Conservation (phyloP, 2,113 vertebrate species). For the Cheilinus undulatus region DNA sequence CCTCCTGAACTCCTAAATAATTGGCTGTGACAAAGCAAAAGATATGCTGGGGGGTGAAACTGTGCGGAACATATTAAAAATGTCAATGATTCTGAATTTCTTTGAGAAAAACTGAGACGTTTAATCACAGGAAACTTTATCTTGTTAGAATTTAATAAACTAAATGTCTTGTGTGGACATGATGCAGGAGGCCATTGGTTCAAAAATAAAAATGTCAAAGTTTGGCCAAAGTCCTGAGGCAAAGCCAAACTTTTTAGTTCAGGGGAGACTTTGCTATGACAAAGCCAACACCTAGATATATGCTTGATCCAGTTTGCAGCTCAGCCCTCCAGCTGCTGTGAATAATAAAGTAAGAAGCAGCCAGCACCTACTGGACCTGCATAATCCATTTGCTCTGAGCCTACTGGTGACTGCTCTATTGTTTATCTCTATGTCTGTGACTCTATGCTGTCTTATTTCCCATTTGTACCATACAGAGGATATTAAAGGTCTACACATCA, state of each 20-base stretch:
- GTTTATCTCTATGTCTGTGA: slow-evolving; percentile 16
- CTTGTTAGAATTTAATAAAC: not conserved
- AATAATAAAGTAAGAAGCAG: slow-evolving; percentile 32
- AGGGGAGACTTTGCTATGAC: not conserved
- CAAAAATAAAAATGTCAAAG: not conserved
- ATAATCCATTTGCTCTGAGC: slow-evolving; percentile 38
- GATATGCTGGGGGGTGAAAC: slow-evolving; percentile 3
- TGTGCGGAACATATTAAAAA: slow-evolving; percentile 26
- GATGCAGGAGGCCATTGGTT: not conserved
- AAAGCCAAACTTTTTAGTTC: not conserved
- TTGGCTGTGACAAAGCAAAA: slow-evolving; percentile 35
- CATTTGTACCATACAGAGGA: slow-evolving; percentile 35
- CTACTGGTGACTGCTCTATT: slow-evolving; percentile 15
- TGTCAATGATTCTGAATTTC: not conserved
- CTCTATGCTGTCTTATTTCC: slow-evolving; percentile 29
- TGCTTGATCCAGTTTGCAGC: slow-evolving; percentile 5
- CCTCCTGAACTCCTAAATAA: slow-evolving; percentile 20
- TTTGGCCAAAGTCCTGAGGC: not conserved
- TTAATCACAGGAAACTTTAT: not conserved
- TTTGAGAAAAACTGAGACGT: not conserved
- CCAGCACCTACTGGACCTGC: slow-evolving; percentile 23
- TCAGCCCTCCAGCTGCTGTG: slow-evolving; percentile 31
- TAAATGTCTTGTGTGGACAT: not conserved
- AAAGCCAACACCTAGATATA: not conserved
- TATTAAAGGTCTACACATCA: slow-evolving; percentile 25